Percentiles rank a stretch among this genome's conserved stretches.
Conservation (phyloP, 2,113 vertebrate genomes). For the Tor tambroides region DNA sequence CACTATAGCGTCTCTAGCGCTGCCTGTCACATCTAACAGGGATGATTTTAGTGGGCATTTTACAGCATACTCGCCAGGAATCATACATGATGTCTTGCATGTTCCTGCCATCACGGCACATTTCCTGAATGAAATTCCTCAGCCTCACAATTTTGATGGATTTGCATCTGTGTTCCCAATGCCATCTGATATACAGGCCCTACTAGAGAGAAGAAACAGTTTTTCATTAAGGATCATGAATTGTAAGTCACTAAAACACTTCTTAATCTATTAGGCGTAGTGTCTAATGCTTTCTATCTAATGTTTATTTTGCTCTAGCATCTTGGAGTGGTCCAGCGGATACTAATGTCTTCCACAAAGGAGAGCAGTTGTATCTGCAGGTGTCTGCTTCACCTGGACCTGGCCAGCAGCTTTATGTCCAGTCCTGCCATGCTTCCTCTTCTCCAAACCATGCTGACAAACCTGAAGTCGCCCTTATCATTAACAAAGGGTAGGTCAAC, state of each 20-base stretch:
- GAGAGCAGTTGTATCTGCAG: constrained; percentile 64
- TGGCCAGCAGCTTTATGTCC: constrained; percentile 66
- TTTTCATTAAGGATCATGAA: constrained; percentile 65
- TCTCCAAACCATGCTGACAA: constrained; percentile 59
- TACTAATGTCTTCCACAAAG: constrained; percentile 62
- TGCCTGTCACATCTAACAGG: not conserved
- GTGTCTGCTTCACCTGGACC: constrained; percentile 51
- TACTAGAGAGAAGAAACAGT: not conserved
- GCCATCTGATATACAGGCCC: not conserved
- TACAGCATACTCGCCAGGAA: not conserved
- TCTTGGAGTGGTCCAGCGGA: constrained; percentile 61
- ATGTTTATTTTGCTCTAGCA: constrained; percentile 50
- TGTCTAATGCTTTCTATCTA: not conserved
- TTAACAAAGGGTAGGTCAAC: constrained; percentile 70
- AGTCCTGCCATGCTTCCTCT: constrained; percentile 65
- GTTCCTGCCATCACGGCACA: not conserved
- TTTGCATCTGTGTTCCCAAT: not conserved
- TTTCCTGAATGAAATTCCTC: not conserved
- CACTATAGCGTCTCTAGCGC: not conserved
- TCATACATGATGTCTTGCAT: not conserved
- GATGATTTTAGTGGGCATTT: not conserved
- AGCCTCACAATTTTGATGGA: not conserved
- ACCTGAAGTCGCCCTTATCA: constrained; percentile 57
- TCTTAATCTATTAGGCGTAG: not conserved
- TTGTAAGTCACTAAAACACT: constrained; percentile 54